Evolutionary conservation across 2,888 invertebrate species (phyloP), one percentile per base, ranked within the genome.

Genomic region (Marronus borbonicus): DNA sequence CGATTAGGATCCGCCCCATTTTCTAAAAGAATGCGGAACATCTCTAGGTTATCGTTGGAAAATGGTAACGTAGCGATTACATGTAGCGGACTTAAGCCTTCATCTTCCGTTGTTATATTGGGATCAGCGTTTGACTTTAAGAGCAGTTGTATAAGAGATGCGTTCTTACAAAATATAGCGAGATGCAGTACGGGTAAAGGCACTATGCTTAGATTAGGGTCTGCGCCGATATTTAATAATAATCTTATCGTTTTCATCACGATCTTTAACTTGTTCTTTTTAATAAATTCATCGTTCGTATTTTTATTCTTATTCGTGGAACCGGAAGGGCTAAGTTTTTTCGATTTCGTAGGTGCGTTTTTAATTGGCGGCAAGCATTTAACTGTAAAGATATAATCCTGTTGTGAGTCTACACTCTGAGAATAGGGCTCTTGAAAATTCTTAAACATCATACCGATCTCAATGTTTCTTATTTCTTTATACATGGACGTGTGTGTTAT

Each of bases 101-200:
- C 85, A 10, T 85, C 83, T 5, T 80, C 28, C 2, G 81, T 84
- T 0, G 76, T 65, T 14, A 83, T 79, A 68, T 86, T 83, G 3
- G 85, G 82, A 78, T 88, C 78, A 3, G 86, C 86, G 17, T 83
- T 81, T 12, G 81, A 65, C 44, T 84, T 80, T 17, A 87, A 79
- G 62, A 78, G 72, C 58, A 79, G 49, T 12, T 83, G 10, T n/a
- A 88, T 62, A 12, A 80, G 62, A 66, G 79, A 77, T 0, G 87
- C 81, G 76, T 86, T 84, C 76, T 84, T 85, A 4, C 85, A 84
- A 80, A 86, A 89, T 2, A 88, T 68, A 4, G 86, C 80, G 66
- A 88, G 75, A 3, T 87, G 80, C n/a, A 89, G 74, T 0, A 86
- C 81, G 0, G 87, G 86, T 68, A 87, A 79, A 3, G 88, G 88